These are phyloP conservation scores for Ictalurus punctatus DNA, from an alignment of 2,113 vertebrate genomes.

Conservation along the genomic window DNA sequence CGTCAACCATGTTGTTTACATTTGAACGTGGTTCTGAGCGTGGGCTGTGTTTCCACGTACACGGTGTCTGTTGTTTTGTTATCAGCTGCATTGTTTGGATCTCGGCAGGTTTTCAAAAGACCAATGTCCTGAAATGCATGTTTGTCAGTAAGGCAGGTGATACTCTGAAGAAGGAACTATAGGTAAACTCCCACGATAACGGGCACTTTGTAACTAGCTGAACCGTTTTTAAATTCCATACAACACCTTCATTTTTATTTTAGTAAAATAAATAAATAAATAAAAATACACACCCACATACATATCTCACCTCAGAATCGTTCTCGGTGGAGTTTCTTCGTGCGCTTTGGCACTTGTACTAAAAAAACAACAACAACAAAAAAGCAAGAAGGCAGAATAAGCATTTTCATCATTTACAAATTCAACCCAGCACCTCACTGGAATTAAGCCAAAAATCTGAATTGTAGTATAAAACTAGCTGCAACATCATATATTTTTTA, in stretches of 20 bases:
- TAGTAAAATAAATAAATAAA: too few species aligned
- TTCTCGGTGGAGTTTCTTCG: slow-evolving; percentile 86
- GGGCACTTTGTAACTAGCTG: neutral
- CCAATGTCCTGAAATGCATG: neutral
- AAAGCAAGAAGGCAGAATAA: neutral
- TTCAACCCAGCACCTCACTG: neutral
- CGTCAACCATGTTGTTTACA: neutral
- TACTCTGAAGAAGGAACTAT: neutral
- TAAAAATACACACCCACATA: neutral
- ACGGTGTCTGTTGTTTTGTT: neutral
- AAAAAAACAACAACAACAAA: neutral
- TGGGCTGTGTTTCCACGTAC: neutral
- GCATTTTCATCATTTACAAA: neutral
- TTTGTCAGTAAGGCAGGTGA: neutral
- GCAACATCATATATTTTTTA: neutral
- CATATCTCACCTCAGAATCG: slow-evolving; percentile 82
- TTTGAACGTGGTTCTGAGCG: neutral
- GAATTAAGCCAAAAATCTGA: neutral
- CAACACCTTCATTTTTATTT: neutral
- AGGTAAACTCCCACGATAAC: too few species aligned
- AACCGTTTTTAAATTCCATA: too few species aligned
- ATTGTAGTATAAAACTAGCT: neutral
- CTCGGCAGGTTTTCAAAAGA: neutral
- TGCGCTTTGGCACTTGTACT: slow-evolving; percentile 79
- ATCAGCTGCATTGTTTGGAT: neutral